Percentiles rank a stretch among this genome's conserved stretches.
Conservation (phyloP, 2,797 vertebrate species). For the Dicrostonyx torquatus region DNA sequence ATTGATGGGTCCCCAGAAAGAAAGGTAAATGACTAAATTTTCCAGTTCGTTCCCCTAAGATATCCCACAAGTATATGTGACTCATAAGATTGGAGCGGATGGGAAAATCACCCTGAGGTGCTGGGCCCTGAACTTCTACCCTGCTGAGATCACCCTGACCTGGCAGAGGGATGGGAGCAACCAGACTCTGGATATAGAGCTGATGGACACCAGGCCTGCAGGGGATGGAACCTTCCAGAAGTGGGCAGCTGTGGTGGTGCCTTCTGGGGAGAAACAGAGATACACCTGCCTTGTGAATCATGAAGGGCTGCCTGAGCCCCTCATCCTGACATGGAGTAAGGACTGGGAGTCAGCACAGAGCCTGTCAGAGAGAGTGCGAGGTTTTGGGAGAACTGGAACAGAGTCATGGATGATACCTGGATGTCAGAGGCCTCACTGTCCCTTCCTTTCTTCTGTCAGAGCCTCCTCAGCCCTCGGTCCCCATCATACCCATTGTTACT, state of each 20-base stretch:
- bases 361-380: not conserved
- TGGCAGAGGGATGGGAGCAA: not conserved
- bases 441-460: not conserved
- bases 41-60: not conserved
- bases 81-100: not conserved
- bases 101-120: slow-evolving; percentile 65
- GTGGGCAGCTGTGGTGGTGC: slow-evolving; percentile 55
- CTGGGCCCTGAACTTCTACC: slow-evolving; percentile 75
- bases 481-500: not conserved
- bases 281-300: not conserved
- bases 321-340: not conserved
- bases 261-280: not conserved
- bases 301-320: not conserved
- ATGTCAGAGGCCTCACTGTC: not conserved
- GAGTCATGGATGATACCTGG: not conserved
- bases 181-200: slow-evolving; percentile 62
- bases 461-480: not conserved
- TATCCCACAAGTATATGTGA: not conserved
- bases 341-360: too few species aligned
- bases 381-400: not conserved
- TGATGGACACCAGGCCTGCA: slow-evolving; percentile 78
- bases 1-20: too few species aligned
- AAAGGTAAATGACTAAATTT: not conserved
- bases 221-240: slow-evolving; percentile 83
- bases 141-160: too few species aligned